These are phyloP conservation scores for Cecropterus lyciades DNA, from an alignment of 1,140 invertebrate genomes.

Conservation along the genomic window DNA sequence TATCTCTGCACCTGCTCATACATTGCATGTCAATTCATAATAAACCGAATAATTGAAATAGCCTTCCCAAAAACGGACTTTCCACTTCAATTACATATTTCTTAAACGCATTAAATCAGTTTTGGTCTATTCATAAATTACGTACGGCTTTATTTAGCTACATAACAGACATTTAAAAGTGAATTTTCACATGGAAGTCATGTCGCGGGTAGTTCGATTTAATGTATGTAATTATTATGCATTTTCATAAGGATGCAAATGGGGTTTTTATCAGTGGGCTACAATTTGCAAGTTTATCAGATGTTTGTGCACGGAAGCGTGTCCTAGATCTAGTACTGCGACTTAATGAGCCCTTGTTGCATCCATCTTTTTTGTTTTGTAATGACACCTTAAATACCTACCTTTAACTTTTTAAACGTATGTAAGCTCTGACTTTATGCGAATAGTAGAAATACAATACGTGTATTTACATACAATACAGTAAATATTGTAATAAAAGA, in stretches of 20 bases:
- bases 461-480: no score
- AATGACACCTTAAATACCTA: no score
- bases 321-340: constrained; percentile 56
- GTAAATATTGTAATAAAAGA: no score
- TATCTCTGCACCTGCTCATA: constrained; percentile 22
- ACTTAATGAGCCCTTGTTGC: constrained; percentile 2
- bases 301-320: constrained; percentile 60
- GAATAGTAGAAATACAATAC: no score
- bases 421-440: no score
- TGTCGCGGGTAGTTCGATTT: no score
- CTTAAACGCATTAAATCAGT: no score
- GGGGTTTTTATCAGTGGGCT: constrained; percentile 34
- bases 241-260: constrained; percentile 10
- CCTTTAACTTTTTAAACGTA: no score
- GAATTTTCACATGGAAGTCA: no score
- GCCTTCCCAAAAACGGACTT: constrained; percentile 41
- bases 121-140: neutral
- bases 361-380: neutral
- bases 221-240: constrained; percentile 1
- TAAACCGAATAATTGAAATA: constrained; percentile 45
- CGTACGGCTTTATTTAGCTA: neutral
- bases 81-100: constrained; percentile 33
- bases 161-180: neutral
- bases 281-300: constrained; percentile 69
- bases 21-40: constrained; percentile 49